phyloP scores from a whole-genome alignment of 2,888 invertebrate species.

The Drosophila glabriapex region DNA sequence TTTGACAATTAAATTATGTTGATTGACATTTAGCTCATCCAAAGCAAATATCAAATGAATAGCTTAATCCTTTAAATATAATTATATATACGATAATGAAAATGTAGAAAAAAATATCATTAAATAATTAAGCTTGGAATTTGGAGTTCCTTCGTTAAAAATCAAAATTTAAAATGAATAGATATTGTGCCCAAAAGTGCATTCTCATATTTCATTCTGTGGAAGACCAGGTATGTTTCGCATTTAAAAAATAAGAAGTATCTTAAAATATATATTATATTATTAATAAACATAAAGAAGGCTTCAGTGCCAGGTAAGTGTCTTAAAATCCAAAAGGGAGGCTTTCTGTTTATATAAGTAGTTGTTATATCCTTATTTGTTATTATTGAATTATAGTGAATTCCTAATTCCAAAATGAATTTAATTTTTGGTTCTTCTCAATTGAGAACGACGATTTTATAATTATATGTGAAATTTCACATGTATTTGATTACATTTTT shows the following conservation, averaged over 20 bases:
- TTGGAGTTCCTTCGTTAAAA: background rate
- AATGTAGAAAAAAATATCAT: background rate
- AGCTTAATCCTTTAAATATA: constrained; percentile 23
- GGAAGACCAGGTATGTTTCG: background rate
- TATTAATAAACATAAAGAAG: background rate
- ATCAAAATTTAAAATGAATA: background rate
- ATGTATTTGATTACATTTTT: too few species aligned
- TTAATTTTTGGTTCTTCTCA: background rate
- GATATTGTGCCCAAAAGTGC: background rate
- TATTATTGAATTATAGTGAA: background rate
- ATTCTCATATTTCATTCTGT: background rate
- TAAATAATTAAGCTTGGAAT: background rate
- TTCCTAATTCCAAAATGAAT: background rate
- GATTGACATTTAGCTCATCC: constrained; percentile 27
- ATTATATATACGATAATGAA: background rate
- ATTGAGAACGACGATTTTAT: background rate
- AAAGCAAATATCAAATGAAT: constrained; percentile 18
- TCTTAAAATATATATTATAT: background rate
- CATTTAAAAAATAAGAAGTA: background rate
- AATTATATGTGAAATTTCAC: background rate
- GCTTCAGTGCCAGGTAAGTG: background rate
- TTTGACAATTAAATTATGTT: constrained; percentile 61
- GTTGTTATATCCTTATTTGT: background rate
- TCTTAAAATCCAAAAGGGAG: background rate
- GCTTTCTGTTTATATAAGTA: background rate